Percentiles rank a stretch among this genome's conserved stretches.
phyloP scores from a whole-genome alignment of 2,113 vertebrate genomes.

The Acrocephalus arundinaceus region DNA sequence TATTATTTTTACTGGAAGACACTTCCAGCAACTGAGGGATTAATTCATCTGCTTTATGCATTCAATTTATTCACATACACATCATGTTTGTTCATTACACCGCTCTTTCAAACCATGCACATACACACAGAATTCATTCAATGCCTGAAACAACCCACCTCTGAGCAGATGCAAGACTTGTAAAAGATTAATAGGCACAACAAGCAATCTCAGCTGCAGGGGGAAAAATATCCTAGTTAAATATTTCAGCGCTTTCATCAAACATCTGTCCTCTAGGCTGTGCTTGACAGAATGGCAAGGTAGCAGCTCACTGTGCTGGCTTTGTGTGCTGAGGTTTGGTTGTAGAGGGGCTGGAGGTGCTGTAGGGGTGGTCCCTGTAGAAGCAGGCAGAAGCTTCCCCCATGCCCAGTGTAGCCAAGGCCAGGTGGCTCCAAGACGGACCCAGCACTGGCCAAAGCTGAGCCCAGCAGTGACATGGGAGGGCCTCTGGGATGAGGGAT shows the following conservation, averaged over 20 bases:
- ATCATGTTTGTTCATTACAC: slow-evolving; percentile 4
- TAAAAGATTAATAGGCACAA: slow-evolving; percentile 66
- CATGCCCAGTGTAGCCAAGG: neutral
- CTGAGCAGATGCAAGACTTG: slow-evolving; percentile 52
- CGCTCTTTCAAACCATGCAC: neutral
- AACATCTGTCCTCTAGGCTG: slow-evolving; percentile 60
- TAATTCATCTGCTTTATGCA: neutral
- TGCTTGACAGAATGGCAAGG: slow-evolving; percentile 30
- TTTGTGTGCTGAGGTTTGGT: neutral
- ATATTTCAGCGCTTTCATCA: slow-evolving; percentile 52
- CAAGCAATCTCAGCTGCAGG: slow-evolving; percentile 37
- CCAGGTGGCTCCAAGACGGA: neutral
- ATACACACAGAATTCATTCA: neutral
- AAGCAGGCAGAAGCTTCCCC: neutral
- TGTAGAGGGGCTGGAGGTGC: neutral
- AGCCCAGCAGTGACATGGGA: neutral
- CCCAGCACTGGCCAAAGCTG: neutral
- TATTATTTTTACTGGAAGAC: neutral
- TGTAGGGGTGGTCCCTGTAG: neutral
- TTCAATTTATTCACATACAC: slow-evolving; percentile 2
- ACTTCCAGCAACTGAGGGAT: neutral
- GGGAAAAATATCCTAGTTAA: slow-evolving; percentile 56
- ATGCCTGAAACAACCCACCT: slow-evolving; percentile 31
- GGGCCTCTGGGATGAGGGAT: neutral
- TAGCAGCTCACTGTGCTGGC: neutral